Evolutionary conservation across 1,140 invertebrate species (phyloP).

Genomic region (Asobara japonica): DNA sequence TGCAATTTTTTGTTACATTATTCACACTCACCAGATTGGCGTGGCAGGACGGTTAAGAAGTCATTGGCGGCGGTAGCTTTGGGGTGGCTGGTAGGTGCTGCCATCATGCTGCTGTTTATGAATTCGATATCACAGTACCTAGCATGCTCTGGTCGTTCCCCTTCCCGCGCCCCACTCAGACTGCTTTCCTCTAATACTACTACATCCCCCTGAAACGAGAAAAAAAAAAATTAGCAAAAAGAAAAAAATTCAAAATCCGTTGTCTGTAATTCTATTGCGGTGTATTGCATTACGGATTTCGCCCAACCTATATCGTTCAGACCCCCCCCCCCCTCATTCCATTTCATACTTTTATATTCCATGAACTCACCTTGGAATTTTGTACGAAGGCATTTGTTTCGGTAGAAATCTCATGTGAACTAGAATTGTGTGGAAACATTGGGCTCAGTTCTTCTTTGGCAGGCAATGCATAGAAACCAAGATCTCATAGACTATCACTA

Average conservation of each 20-base stretch:
- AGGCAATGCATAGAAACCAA: conserved; percentile 72
- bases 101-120: conserved; percentile 67
- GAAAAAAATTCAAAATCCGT: not conserved
- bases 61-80: conserved; percentile 68
- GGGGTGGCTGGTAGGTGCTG: conserved; percentile 66
- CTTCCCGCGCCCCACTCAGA: conserved; percentile 66
- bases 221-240: conserved; percentile 17
- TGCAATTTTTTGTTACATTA: not conserved
- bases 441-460: conserved; percentile 72
- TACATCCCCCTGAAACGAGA: conserved; percentile 63
- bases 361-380: conserved; percentile 66
- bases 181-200: conserved; percentile 68
- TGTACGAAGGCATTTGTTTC: conserved; percentile 72
- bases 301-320: not conserved
- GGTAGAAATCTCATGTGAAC: conserved; percentile 72
- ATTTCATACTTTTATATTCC: conserved; percentile 3
- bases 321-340: too few relatives aligned
- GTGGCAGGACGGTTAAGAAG: conserved; percentile 68
- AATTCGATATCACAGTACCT: conserved; percentile 69
- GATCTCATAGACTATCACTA: conserved; percentile 68
- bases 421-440: conserved; percentile 73
- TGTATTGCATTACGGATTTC: not conserved
- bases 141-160: conserved; percentile 65
- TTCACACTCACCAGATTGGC: conserved; percentile 60
- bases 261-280: not conserved